phyloP scores from a whole-genome alignment of 2,113 vertebrate genomes.

The Oceanites oceanicus region DNA sequence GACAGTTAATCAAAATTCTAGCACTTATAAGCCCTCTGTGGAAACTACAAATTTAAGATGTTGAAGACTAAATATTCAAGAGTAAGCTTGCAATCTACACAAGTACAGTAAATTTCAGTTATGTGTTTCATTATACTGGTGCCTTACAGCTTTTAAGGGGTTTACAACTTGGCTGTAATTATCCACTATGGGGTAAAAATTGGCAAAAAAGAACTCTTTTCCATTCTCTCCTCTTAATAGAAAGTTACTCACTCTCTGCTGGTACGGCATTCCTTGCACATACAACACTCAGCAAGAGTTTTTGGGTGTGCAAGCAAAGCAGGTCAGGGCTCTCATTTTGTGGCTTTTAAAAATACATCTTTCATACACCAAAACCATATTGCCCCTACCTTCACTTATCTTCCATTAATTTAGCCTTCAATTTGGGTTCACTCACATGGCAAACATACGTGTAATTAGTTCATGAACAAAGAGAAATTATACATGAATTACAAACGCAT shows the following conservation, averaged over 20 bases:
- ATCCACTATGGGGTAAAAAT: slow-evolving; percentile 50
- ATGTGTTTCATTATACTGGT: slow-evolving; percentile 70
- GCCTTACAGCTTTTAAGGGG: slow-evolving; percentile 66
- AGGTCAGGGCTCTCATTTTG: not conserved
- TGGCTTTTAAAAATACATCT: slow-evolving; percentile 53
- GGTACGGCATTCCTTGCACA: not conserved
- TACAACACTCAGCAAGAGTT: not conserved
- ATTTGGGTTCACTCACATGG: not conserved
- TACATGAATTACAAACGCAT: not conserved
- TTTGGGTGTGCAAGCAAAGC: not conserved
- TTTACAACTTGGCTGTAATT: slow-evolving; percentile 66
- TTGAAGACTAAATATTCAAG: slow-evolving; percentile 30
- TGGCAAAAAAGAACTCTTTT: slow-evolving; percentile 56
- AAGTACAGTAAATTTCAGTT: slow-evolving; percentile 56
- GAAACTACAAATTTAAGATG: slow-evolving; percentile 52
- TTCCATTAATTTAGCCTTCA: slow-evolving; percentile 27
- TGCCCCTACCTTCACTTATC: not conserved
- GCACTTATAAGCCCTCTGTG: slow-evolving; percentile 59
- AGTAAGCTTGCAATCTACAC: slow-evolving; percentile 26
- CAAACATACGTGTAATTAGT: not conserved
- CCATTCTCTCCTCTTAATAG: slow-evolving; percentile 44
- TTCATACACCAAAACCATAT: slow-evolving; percentile 19
- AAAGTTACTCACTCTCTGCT: slow-evolving; percentile 46
- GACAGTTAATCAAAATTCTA: slow-evolving; percentile 66
- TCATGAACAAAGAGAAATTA: not conserved